phyloP scores from a whole-genome alignment of 2,888 invertebrate genomes.

The Dilophus febrilis region DNA sequence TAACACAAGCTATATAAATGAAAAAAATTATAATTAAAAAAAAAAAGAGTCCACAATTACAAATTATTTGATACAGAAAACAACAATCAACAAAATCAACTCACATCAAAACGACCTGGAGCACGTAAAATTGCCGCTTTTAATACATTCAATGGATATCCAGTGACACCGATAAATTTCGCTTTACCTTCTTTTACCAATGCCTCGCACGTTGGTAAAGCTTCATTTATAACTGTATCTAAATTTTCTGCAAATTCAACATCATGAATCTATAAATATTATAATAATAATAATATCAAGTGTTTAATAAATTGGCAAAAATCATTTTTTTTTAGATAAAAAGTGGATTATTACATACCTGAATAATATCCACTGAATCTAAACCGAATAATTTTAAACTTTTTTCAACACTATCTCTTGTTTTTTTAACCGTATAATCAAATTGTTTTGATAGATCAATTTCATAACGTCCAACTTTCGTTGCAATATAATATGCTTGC shows the following conservation, averaged over 20 bases:
- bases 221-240: slow-evolving; percentile 65
- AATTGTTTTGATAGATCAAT: slow-evolving; percentile 55
- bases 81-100: not conserved
- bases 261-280: slow-evolving; percentile 66
- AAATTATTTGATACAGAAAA: not conserved
- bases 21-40: slow-evolving; percentile 10
- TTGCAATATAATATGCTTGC: slow-evolving; percentile 70
- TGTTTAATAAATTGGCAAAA: no score
- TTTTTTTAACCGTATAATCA: slow-evolving; percentile 65
- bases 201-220: slow-evolving; percentile 62
- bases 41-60: not conserved
- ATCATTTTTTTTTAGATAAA: no score
- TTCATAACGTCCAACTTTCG: slow-evolving; percentile 80
- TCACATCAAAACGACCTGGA: slow-evolving; percentile 25
- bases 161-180: slow-evolving; percentile 69
- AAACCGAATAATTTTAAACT: slow-evolving; percentile 57
- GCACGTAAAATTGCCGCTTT: slow-evolving; percentile 54
- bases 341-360: slow-evolving; percentile 46
- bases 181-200: slow-evolving; percentile 57
- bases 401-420: slow-evolving; percentile 52
- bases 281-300: no score
- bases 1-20: slow-evolving; percentile 36
- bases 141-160: slow-evolving; percentile 63
- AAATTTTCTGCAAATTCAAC: slow-evolving; percentile 67
- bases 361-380: slow-evolving; percentile 75